phyloP scores from a whole-genome alignment of 2,888 invertebrate genomes.

The Brachyopa scutellaris region DNA sequence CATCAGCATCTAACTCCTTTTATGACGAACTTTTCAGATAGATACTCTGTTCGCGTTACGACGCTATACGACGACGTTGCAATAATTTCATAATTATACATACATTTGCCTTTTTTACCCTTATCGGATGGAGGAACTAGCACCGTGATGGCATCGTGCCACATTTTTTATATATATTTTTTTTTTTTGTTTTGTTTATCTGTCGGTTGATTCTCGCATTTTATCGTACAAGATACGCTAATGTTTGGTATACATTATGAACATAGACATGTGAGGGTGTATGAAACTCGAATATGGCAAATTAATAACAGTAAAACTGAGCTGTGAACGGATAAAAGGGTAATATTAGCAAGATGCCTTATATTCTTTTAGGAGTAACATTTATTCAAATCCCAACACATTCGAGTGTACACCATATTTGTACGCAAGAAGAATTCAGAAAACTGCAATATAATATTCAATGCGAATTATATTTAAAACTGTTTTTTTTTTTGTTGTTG shows the following conservation, averaged over 20 bases:
- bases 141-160: conserved; percentile 7
- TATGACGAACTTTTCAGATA: conserved; percentile 2
- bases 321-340: conserved; percentile 3
- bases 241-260: neutral
- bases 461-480: no score
- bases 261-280: neutral
- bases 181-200: no score
- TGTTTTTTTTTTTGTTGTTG: no score
- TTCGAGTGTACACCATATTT: no score
- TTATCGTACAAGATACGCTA: neutral
- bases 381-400: neutral
- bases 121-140: neutral
- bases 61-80: neutral
- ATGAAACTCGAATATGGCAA: neutral
- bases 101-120: neutral
- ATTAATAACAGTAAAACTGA: conserved; percentile 1
- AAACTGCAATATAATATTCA: no score
- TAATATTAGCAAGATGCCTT: neutral
- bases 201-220: neutral
- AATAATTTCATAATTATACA: conserved; percentile 20
- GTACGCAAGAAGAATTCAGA: no score
- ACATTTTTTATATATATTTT: no score
- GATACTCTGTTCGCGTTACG: conserved; percentile 2
- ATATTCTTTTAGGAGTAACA: neutral
- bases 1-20: neutral